phyloP scores from a whole-genome alignment of 2,888 invertebrate species.

The Embidobia sp. region DNA sequence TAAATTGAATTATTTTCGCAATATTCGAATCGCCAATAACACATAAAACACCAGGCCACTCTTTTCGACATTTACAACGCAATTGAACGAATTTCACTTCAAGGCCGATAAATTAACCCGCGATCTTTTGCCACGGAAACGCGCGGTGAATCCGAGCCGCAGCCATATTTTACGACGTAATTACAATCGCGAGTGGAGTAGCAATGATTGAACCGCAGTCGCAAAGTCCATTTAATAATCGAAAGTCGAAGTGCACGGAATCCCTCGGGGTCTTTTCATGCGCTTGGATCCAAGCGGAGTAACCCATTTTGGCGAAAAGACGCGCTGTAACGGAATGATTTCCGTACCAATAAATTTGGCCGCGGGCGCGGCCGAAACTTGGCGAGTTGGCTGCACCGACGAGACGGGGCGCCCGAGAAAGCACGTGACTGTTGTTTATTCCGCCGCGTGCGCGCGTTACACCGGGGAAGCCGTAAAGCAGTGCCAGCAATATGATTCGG shows the following conservation, averaged over 20 bases:
- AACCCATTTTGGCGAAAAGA: constrained; percentile 55
- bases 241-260: constrained; percentile 40
- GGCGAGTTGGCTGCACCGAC: constrained; percentile 63
- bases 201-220: constrained; percentile 44
- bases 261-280: constrained; percentile 35
- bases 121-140: constrained; percentile 1
- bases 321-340: constrained; percentile 63
- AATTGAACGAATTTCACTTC: too few species aligned
- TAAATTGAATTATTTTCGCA: too few species aligned
- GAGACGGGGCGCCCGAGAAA: constrained; percentile 42
- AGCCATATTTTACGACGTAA: constrained; percentile 34
- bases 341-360: constrained; percentile 64
- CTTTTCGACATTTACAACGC: too few species aligned
- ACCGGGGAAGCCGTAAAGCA: constrained; percentile 25
- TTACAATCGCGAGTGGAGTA: constrained; percentile 32
- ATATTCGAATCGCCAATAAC: too few species aligned
- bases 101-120: neutral
- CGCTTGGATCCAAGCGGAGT: constrained; percentile 37
- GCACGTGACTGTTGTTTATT: constrained; percentile 53
- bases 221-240: constrained; percentile 55
- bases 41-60: too few species aligned
- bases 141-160: neutral
- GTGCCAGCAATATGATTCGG: constrained; percentile 24
- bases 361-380: constrained; percentile 53
- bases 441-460: neutral